phyloP scores from a whole-genome alignment of 1,140 invertebrate species.

The Arion vulgaris region DNA sequence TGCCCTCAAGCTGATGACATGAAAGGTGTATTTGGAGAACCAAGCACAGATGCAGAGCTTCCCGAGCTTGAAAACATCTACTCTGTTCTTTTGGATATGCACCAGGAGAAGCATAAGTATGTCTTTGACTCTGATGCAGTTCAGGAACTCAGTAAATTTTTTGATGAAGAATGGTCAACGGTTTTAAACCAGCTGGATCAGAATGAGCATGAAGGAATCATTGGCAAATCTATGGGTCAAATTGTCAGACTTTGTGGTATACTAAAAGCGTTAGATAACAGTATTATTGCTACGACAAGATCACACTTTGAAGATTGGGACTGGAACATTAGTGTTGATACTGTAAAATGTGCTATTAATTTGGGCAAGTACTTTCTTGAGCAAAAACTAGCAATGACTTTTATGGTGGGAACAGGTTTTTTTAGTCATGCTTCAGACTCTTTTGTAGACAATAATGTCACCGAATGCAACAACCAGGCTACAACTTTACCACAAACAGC shows the following conservation, averaged over 20 bases:
- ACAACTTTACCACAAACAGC: constrained; percentile 35
- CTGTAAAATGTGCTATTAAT: constrained; percentile 36
- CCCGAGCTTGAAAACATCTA: constrained; percentile 27
- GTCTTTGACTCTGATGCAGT: constrained; percentile 46
- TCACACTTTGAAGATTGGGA: constrained; percentile 39
- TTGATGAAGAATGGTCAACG: constrained; percentile 51
- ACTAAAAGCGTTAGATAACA: constrained; percentile 43
- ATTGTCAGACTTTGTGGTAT: constrained; percentile 48
- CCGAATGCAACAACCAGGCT: constrained; percentile 4
- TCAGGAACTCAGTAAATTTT: constrained; percentile 44
- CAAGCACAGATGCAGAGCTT: background rate
- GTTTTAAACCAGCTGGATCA: constrained; percentile 48
- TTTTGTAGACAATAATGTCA: background rate
- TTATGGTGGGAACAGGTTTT: constrained; percentile 48
- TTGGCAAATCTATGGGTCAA: constrained; percentile 52
- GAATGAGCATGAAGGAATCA: constrained; percentile 44
- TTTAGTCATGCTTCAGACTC: constrained; percentile 22
- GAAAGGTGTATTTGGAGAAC: constrained; percentile 35
- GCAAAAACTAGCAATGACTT: constrained; percentile 53
- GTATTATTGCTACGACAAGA: background rate
- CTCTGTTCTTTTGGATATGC: constrained; percentile 26
- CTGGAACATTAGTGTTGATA: constrained; percentile 39
- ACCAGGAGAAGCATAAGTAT: constrained; percentile 40
- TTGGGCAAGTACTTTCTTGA: constrained; percentile 55
- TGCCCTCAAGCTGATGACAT: constrained; percentile 43